These are phyloP conservation scores for Notolepis coatsorum DNA, from an alignment of 2,797 vertebrate species.

Conservation along the genomic window DNA sequence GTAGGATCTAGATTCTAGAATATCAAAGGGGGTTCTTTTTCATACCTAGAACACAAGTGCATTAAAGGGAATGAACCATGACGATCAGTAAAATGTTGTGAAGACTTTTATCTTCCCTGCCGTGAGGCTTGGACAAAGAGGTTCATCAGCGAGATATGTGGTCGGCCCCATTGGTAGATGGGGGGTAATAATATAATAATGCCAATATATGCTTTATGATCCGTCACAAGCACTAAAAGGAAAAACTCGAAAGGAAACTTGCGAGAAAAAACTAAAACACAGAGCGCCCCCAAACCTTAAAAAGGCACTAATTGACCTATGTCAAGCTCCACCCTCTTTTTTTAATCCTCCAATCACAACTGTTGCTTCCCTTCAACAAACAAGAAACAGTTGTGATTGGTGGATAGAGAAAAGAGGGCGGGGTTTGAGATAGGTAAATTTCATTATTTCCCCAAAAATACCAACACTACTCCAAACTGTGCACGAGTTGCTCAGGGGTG, in stretches of 20 bases:
- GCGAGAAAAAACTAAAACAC: conserved; percentile 22
- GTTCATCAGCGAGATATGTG: conserved; percentile 26
- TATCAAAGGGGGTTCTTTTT: conserved; percentile 47
- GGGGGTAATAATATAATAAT: conserved; percentile 14
- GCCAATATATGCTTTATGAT: conserved; percentile 30
- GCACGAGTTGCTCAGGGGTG: conserved; percentile 34
- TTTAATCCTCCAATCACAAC: too few species aligned
- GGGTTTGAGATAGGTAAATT: too few species aligned
- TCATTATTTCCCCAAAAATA: conserved; percentile 56
- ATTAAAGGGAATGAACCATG: conserved; percentile 59
- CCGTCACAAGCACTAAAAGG: conserved; percentile 24
- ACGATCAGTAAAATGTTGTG: conserved; percentile 44
- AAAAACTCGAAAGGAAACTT: background rate
- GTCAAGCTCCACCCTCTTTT: too few species aligned
- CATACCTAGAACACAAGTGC: conserved; percentile 40
- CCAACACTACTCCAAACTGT: conserved; percentile 32
- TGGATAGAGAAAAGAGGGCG: too few species aligned
- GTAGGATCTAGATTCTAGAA: conserved; percentile 67
- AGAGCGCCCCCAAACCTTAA: conserved; percentile 57
- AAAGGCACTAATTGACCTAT: conserved; percentile 82
- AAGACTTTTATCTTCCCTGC: conserved; percentile 26
- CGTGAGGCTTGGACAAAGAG: conserved; percentile 23
- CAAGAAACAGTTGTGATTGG: too few species aligned
- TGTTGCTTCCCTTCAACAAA: too few species aligned
- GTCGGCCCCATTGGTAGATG: conserved; percentile 38